Base-by-base conservation (phyloP, 2,888 invertebrate species). In the Ethmia dodecea region DNA sequence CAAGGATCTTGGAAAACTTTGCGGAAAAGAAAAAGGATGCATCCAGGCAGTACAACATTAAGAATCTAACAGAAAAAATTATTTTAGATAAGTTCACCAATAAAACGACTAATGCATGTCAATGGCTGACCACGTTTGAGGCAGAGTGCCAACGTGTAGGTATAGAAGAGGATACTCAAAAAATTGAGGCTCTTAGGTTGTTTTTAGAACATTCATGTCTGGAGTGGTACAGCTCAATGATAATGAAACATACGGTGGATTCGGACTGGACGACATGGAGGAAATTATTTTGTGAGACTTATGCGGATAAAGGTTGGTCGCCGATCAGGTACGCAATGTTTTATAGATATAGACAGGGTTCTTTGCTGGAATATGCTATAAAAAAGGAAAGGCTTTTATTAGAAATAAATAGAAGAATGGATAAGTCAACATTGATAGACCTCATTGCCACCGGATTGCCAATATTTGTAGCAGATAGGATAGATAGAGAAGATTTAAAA, bases 111-210 rank as follows among this genome's bases (percentile, higher is more conserved):
- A 54, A 38, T 45, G 49, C 43, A 14, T 10, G 6, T 2, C 51
- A 54, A 5, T 59, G 57, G 57, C 52, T 58, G 2, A 39, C 46
- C 1, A 16, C 26, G n/a, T 60, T 59, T 46, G 51, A 62, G 37
- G 50, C 37, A 22, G 55, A 57, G 45, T 59, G 55, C 39, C n/a
- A 2, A 28, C 28, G 55, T 0, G 49, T 52, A 12, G 36, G 43
- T 10, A 38, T 58, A 4, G 8, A 9, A 24, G 16, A 35, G 35
- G 50, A 58, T 26, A 35, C 34, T 31, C 28, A 45, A 15, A 56
- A 53, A 49, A 55, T 52, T 42, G 46, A 56, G 45, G 41, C 47
- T 1, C 22, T 56, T 0, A 44, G 40, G 40, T 37, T 45, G 9
- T 47, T 56, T 39, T 6, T 56, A 1, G 56, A 55, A n/a, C 41